Evolutionary conservation across 2,797 vertebrate species (phyloP), one percentile per base, ranked within the genome.

Genomic region (Megalops cyprinoides): DNA sequence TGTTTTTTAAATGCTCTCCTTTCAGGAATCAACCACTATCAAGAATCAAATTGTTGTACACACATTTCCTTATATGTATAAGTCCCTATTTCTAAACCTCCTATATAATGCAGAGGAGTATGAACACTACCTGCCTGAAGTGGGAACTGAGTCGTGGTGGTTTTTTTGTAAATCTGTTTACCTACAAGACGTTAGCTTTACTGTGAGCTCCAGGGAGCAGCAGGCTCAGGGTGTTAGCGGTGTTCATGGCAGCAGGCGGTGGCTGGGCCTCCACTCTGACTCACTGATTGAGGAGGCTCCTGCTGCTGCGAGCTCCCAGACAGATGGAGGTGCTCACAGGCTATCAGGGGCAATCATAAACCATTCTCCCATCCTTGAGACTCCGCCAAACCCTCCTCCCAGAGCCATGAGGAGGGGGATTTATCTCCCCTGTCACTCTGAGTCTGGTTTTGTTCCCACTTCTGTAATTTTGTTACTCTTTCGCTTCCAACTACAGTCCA

Each of bases 401-500:
- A 23, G 46, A 51, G 78, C 44, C 8, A n/a, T 18, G 48, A 56
- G n/a, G 48, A n/a, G 69, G 25, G 18, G 15, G 67, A 81, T 83
- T 83, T 48, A 85, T 77, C 78, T 51, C 48, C 73, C 18, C 0
- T 62, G 39, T 55, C 25, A n/a, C 78, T 79, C 18, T 23, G 12
- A 4, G 56, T 48, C 39, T 67, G 53, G 25, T 49, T 83, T 39
- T 25, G 65, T 67, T 82, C 25, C 12, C 42, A 14, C 80, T 58
- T 74, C 39, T 73, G 74, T 73, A 83, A 81, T 78, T 83, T 28
- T 9, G 34, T 79, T 48, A 62, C 42, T 55, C 85, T 84, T 28
- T 25, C 78, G 15, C 34, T 7, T 69, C 79, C 56, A 67, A 82
- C 60, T 78, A 14, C 31, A 55, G 65, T 9, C 44, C 48, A 51